Evolutionary conservation across 2,113 vertebrate species (phyloP).

Genomic region (Plotosus lineatus): DNA sequence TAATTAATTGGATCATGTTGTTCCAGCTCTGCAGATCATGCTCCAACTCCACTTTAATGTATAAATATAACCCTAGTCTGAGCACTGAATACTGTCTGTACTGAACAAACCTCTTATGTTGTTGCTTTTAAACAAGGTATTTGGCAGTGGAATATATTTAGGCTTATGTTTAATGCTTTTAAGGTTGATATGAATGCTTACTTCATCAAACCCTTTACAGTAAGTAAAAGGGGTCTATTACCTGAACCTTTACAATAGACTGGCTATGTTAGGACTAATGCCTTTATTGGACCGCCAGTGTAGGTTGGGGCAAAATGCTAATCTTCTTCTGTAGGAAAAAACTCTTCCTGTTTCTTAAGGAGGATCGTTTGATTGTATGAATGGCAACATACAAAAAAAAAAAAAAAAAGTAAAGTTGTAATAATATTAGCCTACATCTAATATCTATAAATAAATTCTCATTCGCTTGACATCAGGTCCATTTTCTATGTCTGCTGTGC

Average conservation of each 20-base stretch:
- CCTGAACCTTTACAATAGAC: not conserved
- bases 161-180: not conserved
- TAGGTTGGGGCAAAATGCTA: not conserved
- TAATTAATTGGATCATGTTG: constrained; percentile 3
- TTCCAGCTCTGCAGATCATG: constrained; percentile 22
- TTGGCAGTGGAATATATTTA: not conserved
- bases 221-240: too few species aligned
- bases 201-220: not conserved
- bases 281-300: not conserved
- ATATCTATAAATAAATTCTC: not conserved
- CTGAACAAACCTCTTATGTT: not conserved
- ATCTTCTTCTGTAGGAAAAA: not conserved
- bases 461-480: too few species aligned
- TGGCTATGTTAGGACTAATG: not conserved
- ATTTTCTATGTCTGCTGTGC: too few species aligned
- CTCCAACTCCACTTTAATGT: constrained; percentile 1
- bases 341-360: not conserved
- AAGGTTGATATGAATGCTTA: not conserved
- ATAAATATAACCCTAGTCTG: not conserved
- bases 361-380: not conserved
- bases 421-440: not conserved
- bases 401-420: not conserved
- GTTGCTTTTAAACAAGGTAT: not conserved
- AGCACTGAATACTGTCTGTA: not conserved
- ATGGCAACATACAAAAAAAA: not conserved